These are phyloP conservation scores for Dermolepida albohirtum DNA, from an alignment of 2,888 invertebrate species.

Conservation along the genomic window DNA sequence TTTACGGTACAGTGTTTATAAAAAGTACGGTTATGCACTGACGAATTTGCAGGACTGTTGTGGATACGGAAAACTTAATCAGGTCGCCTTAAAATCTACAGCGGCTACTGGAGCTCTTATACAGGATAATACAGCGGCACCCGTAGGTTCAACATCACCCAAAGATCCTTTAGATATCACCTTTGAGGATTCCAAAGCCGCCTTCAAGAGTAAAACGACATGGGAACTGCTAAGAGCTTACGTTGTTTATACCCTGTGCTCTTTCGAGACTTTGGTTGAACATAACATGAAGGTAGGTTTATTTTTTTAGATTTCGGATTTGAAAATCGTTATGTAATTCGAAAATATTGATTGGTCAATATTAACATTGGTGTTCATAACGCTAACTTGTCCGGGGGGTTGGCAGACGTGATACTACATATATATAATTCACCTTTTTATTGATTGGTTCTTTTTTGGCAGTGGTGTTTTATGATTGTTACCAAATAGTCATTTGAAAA, in stretches of 20 bases:
- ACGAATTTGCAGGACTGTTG: conserved; percentile 53
- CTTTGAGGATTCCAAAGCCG: conserved; percentile 90
- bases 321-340: conserved; percentile 38
- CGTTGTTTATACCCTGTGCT: conserved; percentile 92
- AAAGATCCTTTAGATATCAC: conserved; percentile 83
- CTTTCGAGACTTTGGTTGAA: conserved; percentile 87
- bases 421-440: conserved; percentile 9
- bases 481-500: no score
- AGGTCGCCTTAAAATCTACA: conserved; percentile 57
- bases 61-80: conserved; percentile 52
- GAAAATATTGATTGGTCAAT: conserved; percentile 35
- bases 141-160: conserved; percentile 48
- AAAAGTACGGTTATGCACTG: conserved; percentile 61
- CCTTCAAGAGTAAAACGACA: conserved; percentile 96
- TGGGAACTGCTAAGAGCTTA: conserved; percentile 91
- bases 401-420: conserved; percentile 23
- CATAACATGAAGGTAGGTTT: conserved; percentile 90
- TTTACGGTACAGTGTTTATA: conserved; percentile 63
- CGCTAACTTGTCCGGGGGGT: conserved; percentile 3
- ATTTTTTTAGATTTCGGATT: conserved; percentile 1
- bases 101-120: conserved; percentile 48
- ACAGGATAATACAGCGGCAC: conserved; percentile 45
- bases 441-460: conserved; percentile 36
- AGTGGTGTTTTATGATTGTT: neutral
- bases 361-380: neutral